Percentiles rank a stretch among this genome's conserved stretches.
Conservation (phyloP, 2,113 vertebrate species). For the Eulacestoma nigropectus region DNA sequence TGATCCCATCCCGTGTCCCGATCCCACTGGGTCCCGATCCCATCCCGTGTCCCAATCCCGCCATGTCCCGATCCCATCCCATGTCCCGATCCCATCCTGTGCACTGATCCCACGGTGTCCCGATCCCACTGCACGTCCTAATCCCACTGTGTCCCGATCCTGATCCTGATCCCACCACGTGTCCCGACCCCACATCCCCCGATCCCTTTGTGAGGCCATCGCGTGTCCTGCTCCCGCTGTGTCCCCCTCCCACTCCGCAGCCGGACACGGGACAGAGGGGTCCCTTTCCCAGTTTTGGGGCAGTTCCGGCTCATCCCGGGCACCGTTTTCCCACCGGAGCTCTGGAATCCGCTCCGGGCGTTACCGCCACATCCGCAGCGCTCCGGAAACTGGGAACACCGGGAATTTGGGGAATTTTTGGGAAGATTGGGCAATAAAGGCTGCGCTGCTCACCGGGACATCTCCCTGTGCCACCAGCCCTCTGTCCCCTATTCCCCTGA, state of each 20-base stretch:
- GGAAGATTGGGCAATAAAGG: not conserved
- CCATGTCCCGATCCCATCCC: no score
- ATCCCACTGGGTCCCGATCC: not conserved
- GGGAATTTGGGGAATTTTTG: not conserved
- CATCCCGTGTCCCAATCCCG: no score
- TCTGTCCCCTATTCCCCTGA: accelerated
- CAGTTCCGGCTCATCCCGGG: not conserved
- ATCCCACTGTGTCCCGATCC: no score
- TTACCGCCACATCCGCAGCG: accelerated
- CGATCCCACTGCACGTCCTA: no score
- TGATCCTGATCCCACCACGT: no score
- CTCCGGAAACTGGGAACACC: not conserved
- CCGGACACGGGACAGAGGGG: not conserved
- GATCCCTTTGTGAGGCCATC: no score
- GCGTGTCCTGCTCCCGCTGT: no score
- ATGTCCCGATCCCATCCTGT: no score
- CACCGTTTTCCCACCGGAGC: not conserved
- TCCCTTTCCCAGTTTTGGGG: not conserved
- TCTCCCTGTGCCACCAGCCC: not conserved
- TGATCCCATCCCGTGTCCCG: accelerated
- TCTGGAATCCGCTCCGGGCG: not conserved
- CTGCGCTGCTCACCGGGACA: not conserved
- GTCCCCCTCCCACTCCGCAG: not conserved
- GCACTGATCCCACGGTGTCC: no score
- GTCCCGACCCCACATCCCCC: no score